Evolutionary conservation across 1,140 invertebrate genomes (phyloP), one percentile per base, ranked within the genome.

Genomic region (Bombus balteatus): DNA sequence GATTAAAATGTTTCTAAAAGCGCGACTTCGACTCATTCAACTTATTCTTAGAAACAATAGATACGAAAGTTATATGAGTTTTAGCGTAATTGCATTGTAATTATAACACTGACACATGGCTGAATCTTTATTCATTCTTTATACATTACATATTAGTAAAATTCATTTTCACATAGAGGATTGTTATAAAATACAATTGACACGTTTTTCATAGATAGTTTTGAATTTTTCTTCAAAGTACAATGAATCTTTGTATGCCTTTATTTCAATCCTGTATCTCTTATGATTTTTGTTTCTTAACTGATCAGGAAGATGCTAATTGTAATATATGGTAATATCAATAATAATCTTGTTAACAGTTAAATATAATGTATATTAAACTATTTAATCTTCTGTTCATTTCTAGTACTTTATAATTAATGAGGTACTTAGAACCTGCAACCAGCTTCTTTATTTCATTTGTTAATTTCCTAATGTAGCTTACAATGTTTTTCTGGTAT

Each of bases 401-500:
- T 85, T 5, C 28, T 68, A 18, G 28, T 83, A 66, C 28, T 62
- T 77, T 79, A 47, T 25, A 47, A 79, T 71, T 28, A 47, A 43
- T 57, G 15, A 13, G n/a, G 2, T 37, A 57, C 3, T 66, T 66
- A 70, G 9, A 72, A 77, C 18, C 32, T 47, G 76, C 83, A 80
- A 72, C 83, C 83, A 85, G 83, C 83, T 85, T 80, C 76, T 85
- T 85, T 80, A 8, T 85, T 80, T 53, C n/a, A 71, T 47, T 85
- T n/a, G 3, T 80, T 79, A 34, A 77, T 71, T 57, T 79, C 15
- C 28, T n/a, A n/a, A 39, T 32, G 4, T 10, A 37, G 25, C 6
- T 75, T 22, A 53, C 39, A 65, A 25, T 53, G 12, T 8, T 65
- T 75, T 22, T n/a, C 1, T n/a, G 22, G 6, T 34, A 13, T n/a